Evolutionary conservation across 2,888 invertebrate species (phyloP).

Genomic region (Drosophila suboccidentalis): DNA sequence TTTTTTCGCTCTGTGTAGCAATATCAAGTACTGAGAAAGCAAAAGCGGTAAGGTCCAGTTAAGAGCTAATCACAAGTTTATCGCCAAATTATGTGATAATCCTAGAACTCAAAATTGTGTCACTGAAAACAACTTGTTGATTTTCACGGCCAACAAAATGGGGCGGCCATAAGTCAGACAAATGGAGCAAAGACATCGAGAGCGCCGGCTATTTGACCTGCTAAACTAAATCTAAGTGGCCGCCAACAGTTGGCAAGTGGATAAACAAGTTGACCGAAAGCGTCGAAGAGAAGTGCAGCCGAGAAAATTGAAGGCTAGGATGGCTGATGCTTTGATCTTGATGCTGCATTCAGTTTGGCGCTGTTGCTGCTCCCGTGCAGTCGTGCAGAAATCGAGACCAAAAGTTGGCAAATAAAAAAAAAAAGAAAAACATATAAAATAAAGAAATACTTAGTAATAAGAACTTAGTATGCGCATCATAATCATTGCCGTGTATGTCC

Average conservation of each 20-base stretch:
- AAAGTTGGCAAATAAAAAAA: slow-evolving; percentile 20
- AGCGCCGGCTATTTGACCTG: slow-evolving; percentile 59
- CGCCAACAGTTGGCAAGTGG: slow-evolving; percentile 35
- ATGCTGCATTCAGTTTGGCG: slow-evolving; percentile 66
- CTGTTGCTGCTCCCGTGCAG: slow-evolving; percentile 71
- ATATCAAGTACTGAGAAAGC: slow-evolving; percentile 25
- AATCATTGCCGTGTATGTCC: slow-evolving; percentile 48
- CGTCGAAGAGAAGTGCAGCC: slow-evolving; percentile 44
- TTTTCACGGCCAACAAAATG: slow-evolving; percentile 21
- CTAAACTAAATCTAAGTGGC: slow-evolving; percentile 67
- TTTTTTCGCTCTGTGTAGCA: too few relatives aligned
- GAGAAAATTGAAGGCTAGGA: slow-evolving; percentile 54
- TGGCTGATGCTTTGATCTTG: slow-evolving; percentile 48
- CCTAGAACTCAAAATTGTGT: slow-evolving; percentile 8
- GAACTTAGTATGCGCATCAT: slow-evolving; percentile 47
- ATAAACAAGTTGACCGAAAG: slow-evolving; percentile 66
- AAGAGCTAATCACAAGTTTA: slow-evolving; percentile 7
- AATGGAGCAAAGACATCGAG: slow-evolving; percentile 45
- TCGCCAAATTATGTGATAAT: slow-evolving; percentile 35
- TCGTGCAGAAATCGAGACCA: slow-evolving; percentile 55
- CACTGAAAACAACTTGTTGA: slow-evolving; percentile 35
- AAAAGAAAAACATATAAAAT: background rate
- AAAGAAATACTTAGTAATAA: background rate
- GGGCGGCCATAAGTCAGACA: slow-evolving; percentile 54
- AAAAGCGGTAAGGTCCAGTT: slow-evolving; percentile 27